Evolutionary conservation across 2,797 vertebrate species (phyloP), one percentile per base, ranked within the genome.

Genomic region (Pangasius mekongensis): DNA sequence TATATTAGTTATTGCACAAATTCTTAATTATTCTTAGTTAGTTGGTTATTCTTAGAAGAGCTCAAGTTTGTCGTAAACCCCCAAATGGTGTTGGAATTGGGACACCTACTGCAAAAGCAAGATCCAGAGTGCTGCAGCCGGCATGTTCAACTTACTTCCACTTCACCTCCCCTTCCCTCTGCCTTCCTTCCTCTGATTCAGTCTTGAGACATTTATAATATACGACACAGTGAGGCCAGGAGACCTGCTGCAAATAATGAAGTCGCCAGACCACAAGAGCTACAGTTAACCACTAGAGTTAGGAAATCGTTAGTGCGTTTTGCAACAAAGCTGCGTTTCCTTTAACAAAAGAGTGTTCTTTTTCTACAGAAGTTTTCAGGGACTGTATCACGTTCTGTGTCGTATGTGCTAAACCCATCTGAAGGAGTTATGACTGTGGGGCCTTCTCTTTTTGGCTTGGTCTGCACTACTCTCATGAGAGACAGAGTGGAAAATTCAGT

Each of bases 161-260:
- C 33, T 67, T 91, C 47, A 86, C 30, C n/a, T 80, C 64, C 84
- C 39, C 33, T 74, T 76, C 67, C 60, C 14, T 83, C 82, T 36
- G 60, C 62, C 49, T 54, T 87, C 76, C 82, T 89, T 74, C 85
- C 78, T 87, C 62, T 76, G 20, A 86, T 84, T 77, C 36, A 62
- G 33, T 30, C 78, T 66, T 82, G 67, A 60, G 76, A 67, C 74
- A 33, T n/a, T 10, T 22, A 27, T 77, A 24, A 76, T 54, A 66
- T 39, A 58, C 22, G 30, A 69, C 67, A 64, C 58, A 85, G 43
- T 80, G 82, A 52, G 27, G 60, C 33, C 14, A 30, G 43, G 49
- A 73, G 33, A 24, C 71, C 33, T 30, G 43, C 54, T 62, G 36
- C 77, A 30, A 52, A 39, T 83, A 71, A 86, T 71, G 64, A 77